Base-by-base conservation (phyloP, 2,888 invertebrate species). In the Disparrhopalites patrizii region DNA sequence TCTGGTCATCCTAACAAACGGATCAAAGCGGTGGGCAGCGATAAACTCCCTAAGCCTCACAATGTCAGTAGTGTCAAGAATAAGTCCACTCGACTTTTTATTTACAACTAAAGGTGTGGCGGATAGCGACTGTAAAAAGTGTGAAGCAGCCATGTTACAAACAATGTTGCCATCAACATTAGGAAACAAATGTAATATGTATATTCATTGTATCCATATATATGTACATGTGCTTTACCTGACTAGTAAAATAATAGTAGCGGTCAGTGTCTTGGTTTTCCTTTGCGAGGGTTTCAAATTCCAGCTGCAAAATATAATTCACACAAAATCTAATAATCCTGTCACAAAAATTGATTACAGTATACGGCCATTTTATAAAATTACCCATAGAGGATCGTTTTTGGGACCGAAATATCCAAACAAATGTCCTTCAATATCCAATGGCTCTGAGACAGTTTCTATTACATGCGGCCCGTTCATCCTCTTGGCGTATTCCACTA, bases 401-500 rank as follows among this genome's bases (percentile, higher is more conserved):
- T 85, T 86, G 55, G 86, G 85, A 2, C 95, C 95, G 64, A 93
- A 85, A 81, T 87, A 94, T 78, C 92, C 85, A 81, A 95, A 96
- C 77, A 89, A 89, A 8, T 91, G 81, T 2, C 64, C 65, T 15
- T 65, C 51, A 8, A 62, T 56, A 31, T 54, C 57, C 77, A 89
- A 90, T 72, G 91, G 90, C 7, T 86, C 82, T 76, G 87, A 87
- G 15, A 88, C 87, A 15, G 95, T 83, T 76, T 87, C 84, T 77
- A 91, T 89, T 0, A 96, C 88, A 0, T 93, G 88, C 0, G 94
- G 93, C 65, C 93, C 92, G 61, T 89, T 87, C 85, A 96, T 88
- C 74, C 94, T 83, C 68, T 87, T 78, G 0, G 93, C 93, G 85
- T 93, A 97, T 77, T 91, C 90, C 0, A 94, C 86, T 77, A 97